Percentiles rank a stretch among this genome's conserved stretches.
These are phyloP conservation scores for Spea bombifrons DNA, from an alignment of 2,113 vertebrate genomes.

Conservation along the genomic window DNA sequence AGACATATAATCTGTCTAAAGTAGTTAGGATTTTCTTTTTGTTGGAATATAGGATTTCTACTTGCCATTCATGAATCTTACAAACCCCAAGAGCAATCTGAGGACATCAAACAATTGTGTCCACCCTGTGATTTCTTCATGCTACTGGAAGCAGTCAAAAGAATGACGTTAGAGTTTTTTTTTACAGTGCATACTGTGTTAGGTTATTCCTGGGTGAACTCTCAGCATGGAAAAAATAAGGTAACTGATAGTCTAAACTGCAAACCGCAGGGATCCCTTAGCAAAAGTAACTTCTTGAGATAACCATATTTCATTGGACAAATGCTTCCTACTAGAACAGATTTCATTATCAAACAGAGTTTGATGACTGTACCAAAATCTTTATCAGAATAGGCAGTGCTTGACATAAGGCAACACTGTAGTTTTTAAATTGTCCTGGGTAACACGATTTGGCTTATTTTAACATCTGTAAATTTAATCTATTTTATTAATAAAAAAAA, in stretches of 20 bases:
- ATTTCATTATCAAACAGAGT: constrained; percentile 37
- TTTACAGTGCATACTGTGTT: constrained; percentile 38
- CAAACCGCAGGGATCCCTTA: constrained; percentile 41
- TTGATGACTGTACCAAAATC: constrained; percentile 12
- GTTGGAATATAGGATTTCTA: not conserved
- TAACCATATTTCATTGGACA: constrained; percentile 42
- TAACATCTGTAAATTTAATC: not conserved
- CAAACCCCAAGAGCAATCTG: constrained; percentile 31
- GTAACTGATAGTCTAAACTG: constrained; percentile 41
- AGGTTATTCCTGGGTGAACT: constrained; percentile 45
- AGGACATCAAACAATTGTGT: constrained; percentile 41
- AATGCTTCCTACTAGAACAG: constrained; percentile 30
- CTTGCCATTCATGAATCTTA: constrained; percentile 11
- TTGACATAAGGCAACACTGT: not conserved
- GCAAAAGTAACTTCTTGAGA: constrained; percentile 37
- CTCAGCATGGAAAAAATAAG: constrained; percentile 48
- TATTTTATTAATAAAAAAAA: not conserved
- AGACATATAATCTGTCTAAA: not conserved
- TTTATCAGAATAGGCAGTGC: constrained; percentile 9
- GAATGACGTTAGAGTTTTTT: constrained; percentile 43
- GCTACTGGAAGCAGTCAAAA: constrained; percentile 36
- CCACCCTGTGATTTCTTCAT: constrained; percentile 41
- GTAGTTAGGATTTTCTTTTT: not conserved
- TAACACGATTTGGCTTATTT: not conserved
- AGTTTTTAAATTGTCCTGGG: not conserved